phyloP scores from a whole-genome alignment of 2,113 vertebrate species.

The Forbesichthys agassizii region DNA sequence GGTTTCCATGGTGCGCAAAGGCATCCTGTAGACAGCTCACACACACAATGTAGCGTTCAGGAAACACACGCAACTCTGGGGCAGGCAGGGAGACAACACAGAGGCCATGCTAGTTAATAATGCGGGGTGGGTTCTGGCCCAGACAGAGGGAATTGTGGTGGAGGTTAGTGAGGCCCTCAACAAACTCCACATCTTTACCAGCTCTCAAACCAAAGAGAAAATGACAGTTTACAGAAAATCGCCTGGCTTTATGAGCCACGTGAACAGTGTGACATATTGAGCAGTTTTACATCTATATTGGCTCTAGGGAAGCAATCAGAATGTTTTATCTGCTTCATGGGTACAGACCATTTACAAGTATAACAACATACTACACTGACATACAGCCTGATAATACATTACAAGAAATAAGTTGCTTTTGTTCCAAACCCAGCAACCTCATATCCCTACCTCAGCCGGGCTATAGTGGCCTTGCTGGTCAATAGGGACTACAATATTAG shows the following conservation, averaged over 20 bases:
- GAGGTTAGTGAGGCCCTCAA: conserved; percentile 46
- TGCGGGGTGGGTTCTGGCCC: conserved; percentile 54
- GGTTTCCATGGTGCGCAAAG: conserved; percentile 67
- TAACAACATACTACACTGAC: neutral
- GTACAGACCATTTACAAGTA: conserved; percentile 22
- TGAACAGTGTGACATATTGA: conserved; percentile 51
- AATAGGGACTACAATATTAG: neutral
- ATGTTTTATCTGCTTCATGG: conserved; percentile 36
- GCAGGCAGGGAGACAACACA: conserved; percentile 51
- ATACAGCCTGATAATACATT: neutral
- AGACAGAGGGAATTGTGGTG: conserved; percentile 54
- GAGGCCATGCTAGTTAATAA: conserved; percentile 59
- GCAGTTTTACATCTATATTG: conserved; percentile 39
- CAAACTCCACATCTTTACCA: conserved; percentile 55
- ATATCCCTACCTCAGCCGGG: neutral
- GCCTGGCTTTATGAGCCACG: conserved; percentile 50
- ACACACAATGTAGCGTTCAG: conserved; percentile 89
- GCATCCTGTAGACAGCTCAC: conserved; percentile 79
- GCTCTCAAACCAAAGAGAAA: conserved; percentile 46
- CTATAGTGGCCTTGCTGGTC: neutral
- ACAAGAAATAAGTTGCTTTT: neutral
- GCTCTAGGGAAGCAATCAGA: conserved; percentile 21
- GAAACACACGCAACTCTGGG: conserved; percentile 87
- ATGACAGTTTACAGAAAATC: conserved; percentile 50
- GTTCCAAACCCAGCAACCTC: neutral